Conservation (phyloP, 2,113 vertebrate species). For the Datnioides undecimradiatus region DNA sequence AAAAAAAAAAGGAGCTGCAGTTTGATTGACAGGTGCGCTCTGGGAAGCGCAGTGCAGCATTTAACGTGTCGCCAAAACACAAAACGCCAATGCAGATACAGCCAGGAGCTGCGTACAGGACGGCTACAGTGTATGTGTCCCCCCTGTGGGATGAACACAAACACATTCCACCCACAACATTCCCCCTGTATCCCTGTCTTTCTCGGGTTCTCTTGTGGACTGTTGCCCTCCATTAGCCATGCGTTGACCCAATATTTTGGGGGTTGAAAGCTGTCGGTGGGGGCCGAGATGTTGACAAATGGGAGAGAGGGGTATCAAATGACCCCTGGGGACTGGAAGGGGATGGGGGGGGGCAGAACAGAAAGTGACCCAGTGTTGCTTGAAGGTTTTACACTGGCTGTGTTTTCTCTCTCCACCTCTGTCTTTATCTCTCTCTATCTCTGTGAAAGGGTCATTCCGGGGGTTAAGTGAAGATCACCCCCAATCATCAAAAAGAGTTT, state of each 20-base stretch:
- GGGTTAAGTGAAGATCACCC: conserved; percentile 57
- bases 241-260: conserved; percentile 73
- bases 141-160: conserved; percentile 21
- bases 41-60: not conserved
- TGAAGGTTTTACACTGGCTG: conserved; percentile 48
- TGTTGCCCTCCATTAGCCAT: conserved; percentile 69
- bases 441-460: conserved; percentile 18
- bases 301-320: conserved; percentile 73
- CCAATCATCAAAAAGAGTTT: conserved; percentile 20
- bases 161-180: conserved; percentile 27
- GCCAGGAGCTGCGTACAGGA: not conserved
- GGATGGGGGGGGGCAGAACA: conserved; percentile 18
- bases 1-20: not conserved
- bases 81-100: not conserved
- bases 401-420: conserved; percentile 8
- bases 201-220: conserved; percentile 34
- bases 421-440: conserved; percentile 26
- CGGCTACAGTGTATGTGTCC: not conserved
- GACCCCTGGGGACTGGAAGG: conserved; percentile 63
- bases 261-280: conserved; percentile 43
- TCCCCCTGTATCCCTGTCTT: conserved; percentile 4
- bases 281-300: conserved; percentile 75
- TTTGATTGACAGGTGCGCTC: not conserved
- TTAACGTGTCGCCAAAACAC: not conserved
- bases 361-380: conserved; percentile 68